phyloP scores from a whole-genome alignment of 2,888 invertebrate genomes.

The Dusona sp. region DNA sequence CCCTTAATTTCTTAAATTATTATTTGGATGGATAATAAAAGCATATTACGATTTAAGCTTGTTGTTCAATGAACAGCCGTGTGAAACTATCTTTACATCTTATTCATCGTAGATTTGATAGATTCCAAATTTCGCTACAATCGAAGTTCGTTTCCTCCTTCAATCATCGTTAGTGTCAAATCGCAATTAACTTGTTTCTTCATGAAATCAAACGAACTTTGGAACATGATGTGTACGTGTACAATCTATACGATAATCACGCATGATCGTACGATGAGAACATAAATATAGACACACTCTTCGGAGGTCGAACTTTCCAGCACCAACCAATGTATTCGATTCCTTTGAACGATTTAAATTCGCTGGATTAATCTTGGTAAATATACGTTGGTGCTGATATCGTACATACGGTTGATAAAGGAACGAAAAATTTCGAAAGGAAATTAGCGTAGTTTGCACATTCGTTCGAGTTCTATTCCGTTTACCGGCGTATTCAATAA shows the following conservation, averaged over 20 bases:
- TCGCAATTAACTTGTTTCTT: background rate
- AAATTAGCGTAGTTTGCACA: constrained; percentile 48
- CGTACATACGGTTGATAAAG: constrained; percentile 59
- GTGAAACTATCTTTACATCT: background rate
- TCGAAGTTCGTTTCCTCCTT: background rate
- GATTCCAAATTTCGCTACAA: background rate
- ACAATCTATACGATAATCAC: constrained; percentile 23
- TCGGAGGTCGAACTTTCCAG: constrained; percentile 46
- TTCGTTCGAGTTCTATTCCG: background rate
- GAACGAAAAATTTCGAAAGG: constrained; percentile 60
- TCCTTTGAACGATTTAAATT: constrained; percentile 66
- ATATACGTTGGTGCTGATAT: constrained; percentile 34
- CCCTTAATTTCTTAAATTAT: constrained; percentile 13
- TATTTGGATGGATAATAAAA: background rate
- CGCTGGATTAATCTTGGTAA: constrained; percentile 63
- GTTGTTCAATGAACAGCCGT: background rate
- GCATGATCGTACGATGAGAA: constrained; percentile 1
- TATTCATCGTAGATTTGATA: background rate
- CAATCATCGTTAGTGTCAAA: background rate
- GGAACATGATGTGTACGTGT: background rate
- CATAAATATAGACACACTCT: background rate
- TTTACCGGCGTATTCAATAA: constrained; percentile 41
- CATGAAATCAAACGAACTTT: background rate
- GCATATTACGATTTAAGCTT: background rate
- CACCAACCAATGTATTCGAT: constrained; percentile 11